These are phyloP conservation scores for Drosophila rubida DNA, from an alignment of 2,888 invertebrate species.

Conservation along the genomic window DNA sequence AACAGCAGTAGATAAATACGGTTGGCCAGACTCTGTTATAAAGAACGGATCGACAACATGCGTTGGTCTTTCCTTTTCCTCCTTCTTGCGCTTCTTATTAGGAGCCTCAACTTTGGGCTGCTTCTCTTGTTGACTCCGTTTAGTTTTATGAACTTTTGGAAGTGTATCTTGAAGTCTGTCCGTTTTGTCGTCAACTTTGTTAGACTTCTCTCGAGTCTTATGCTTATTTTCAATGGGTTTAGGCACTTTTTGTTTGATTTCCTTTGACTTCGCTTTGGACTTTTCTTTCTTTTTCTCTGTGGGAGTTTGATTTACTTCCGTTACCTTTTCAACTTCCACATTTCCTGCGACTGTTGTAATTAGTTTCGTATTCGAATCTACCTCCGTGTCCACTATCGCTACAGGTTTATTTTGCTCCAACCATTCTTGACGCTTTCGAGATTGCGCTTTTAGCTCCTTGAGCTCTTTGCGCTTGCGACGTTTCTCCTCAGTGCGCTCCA, in stretches of 20 bases:
- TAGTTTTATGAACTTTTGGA: not conserved
- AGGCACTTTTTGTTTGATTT: not conserved
- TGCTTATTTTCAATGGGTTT: not conserved
- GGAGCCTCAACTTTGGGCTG: not conserved
- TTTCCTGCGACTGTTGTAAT: not conserved
- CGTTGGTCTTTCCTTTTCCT: constrained; percentile 40
- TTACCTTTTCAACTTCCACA: not conserved
- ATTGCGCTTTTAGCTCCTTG: constrained; percentile 68
- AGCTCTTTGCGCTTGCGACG: constrained; percentile 65
- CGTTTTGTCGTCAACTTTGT: not conserved
- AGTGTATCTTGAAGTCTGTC: not conserved
- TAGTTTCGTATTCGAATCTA: not conserved
- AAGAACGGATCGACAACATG: constrained; percentile 83
- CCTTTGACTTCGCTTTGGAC: not conserved
- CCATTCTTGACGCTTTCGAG: constrained; percentile 78
- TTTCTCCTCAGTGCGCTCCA: constrained; percentile 72
- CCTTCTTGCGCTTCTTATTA: not conserved
- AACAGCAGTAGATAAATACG: constrained; percentile 82
- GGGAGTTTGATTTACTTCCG: not conserved
- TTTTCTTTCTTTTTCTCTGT: not conserved
- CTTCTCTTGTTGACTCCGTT: not conserved
- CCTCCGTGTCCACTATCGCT: not conserved
- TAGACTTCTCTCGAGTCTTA: not conserved
- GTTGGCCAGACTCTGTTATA: constrained; percentile 82
- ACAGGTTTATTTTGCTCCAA: constrained; percentile 64